Evolutionary conservation across 2,113 vertebrate genomes (phyloP), one percentile per base, ranked within the genome.

Genomic region (Pachypanchax playfairii): DNA sequence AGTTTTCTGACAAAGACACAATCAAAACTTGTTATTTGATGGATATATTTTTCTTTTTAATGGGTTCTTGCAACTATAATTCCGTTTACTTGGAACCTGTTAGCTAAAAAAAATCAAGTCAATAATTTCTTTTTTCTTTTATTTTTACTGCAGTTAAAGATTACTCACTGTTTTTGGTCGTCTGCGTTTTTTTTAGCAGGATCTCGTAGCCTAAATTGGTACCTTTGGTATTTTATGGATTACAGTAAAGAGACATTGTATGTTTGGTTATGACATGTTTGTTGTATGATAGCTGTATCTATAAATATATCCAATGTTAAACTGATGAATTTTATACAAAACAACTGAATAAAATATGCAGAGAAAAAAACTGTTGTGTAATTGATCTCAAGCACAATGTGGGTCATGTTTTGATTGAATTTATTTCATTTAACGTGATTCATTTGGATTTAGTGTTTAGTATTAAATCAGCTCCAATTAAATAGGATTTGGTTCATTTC

Each of bases 191-290:
- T 58, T 78, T n/a, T n/a, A n/a, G 86, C 89, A 84, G 84, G 64
- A 80, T 49, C 64, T 76, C 58, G 82, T 85, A 84, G 84, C 83
- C 77, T 77, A 81, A 83, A 85, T 88, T 88, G 90, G 90, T 91
- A 91, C 90, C 85, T 88, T 89, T 88, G 85, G 82, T 88, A 88
- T 90, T 91, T 90, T 87, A 85, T 80, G 81, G 84, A 80, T 85
- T 83, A 74, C 81, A 83, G 81, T 84, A 81, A 88, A 87, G 77
- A 82, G 85, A 86, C 66, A 84, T 85, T 91, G 82, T 91, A 85
- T 54, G 85, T 89, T 91, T 88, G 87, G 84, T 88, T 83, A 86
- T 87, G 78, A 80, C 66, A 85, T 87, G 86, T 84, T 89, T 89
- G 85, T 87, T 91, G 85, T 90, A 89, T 89, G 73, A 89, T 88